Evolutionary conservation across 1,140 invertebrate species (phyloP), one percentile per base, ranked within the genome.

Genomic region (Batillaria attramentaria): DNA sequence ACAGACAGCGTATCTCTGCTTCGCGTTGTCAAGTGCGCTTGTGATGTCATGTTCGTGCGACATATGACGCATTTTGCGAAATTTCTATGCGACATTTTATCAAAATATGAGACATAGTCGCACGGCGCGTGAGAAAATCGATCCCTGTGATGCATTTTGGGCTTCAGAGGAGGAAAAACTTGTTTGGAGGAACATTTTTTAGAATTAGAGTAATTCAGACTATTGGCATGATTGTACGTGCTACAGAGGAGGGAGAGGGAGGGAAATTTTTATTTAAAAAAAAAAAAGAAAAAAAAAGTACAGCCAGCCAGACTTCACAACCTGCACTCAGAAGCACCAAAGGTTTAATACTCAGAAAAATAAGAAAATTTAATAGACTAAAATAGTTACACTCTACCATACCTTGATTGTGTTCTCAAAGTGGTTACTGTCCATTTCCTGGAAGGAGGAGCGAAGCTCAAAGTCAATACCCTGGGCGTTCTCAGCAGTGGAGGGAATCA

Each of bases 401-500:
- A 87, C 86, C 84, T 83, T 86, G 42, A 87, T 83, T 4, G 46
- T 72, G 73, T 82, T 80, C 46, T 83, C 62, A 74, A 81, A 81
- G 42, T 81, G 35, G 39, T 50, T 72, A 43, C 72, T 72, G 54
- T 46, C 37, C 2, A 72, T 76, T 43, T 80, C 73, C 43, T 39
- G 57, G 72, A 77, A 77, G 18, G 78, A 77, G 35, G 75, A 62
- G 18, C 81, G 84, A 62, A 89, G 77, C 74, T 88, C 85, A 79
- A 84, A 89, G 65, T 89, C 86, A 13, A 83, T 81, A 50, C 87
- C 87, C 24, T 77, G 75, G 16, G 88, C 85, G 75, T 86, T 81
- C 28, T 88, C 85, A 57, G 88, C 84, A 13, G 82, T 83, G 8
- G 74, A 66, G 41, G 87, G 88, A 4, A 88, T 86, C 31, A 89